Base-by-base conservation (phyloP, 2,888 invertebrate genomes). In the Thecocarcelia acutangulata region DNA sequence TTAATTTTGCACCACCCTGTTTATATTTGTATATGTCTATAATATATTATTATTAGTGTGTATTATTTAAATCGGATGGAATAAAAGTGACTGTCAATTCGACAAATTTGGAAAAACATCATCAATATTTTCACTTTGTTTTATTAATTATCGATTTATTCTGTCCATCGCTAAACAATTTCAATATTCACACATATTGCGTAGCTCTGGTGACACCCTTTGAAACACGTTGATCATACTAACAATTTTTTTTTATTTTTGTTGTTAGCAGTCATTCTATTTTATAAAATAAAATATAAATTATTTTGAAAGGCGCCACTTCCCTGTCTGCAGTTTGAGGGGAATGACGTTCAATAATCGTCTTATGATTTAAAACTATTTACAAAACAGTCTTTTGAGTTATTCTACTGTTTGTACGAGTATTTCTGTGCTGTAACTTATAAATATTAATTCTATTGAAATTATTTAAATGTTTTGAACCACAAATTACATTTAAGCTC, bases 301-400 rank as follows among this genome's bases (percentile, higher is more conserved):
- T 58, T 15, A 59, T 59, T n/a, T 54, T 28, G 28, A 19, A 54
- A 64, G 56, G 46, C 64, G 64, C 46, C 74, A 58, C 17, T 52
- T 2, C 33, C 40, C 33, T 40, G 40, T 50, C 24, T 40, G 37
- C n/a, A 15, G 12, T 24, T 48, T 15, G 15, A 52, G 5, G 12
- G 21, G 15, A 48, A 28, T 44, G 12, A 28, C 19, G 50, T 33
- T 48, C 33, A 50, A 19, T 75, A 75, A 75, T 50, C 75, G 42
- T 33, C 58, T 75, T 66, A 59, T 37, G 42, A 50, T 59, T 48
- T 59, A 17, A 75, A 66, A 48, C 40, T 52, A 4, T 63, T 70
- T 46, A 15, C 17, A 52, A n/a, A n/a, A 63, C 33, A 63, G 24
- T 37, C 46, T 56, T n/a, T n/a, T 24, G 17, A 33, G 44, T 12